Conservation (phyloP, 2,113 vertebrate genomes). For the Thermophis baileyi region DNA sequence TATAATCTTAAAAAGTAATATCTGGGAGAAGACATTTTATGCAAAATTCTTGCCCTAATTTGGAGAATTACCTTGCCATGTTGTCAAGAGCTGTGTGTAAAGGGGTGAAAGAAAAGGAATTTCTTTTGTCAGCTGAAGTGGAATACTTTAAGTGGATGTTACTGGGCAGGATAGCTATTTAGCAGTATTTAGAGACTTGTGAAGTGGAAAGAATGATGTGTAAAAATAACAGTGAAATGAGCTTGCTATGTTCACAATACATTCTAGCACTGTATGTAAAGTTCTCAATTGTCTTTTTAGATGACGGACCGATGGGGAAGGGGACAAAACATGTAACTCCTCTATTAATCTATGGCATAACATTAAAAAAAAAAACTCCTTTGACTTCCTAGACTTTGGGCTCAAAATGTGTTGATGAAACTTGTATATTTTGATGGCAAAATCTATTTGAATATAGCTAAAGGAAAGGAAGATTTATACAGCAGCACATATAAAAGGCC, state of each 20-base stretch:
- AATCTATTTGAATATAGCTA: not conserved
- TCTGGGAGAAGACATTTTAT: not conserved
- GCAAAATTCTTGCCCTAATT: not conserved
- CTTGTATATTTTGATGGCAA: not conserved
- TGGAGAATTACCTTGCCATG: not conserved
- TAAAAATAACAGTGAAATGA: not conserved
- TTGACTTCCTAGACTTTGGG: not conserved
- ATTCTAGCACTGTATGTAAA: not conserved
- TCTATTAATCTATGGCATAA: not conserved
- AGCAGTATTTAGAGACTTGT: not conserved
- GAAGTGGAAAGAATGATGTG: not conserved
- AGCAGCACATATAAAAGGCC: not conserved
- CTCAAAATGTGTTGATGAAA: not conserved
- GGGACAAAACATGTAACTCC: not conserved
- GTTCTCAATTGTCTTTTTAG: not conserved
- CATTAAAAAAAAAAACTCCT: not conserved
- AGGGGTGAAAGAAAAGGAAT: not conserved
- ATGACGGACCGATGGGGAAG: not conserved
- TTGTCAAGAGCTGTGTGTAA: not conserved
- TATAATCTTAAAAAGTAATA: not conserved
- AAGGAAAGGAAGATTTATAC: not conserved
- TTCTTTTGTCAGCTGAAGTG: conserved; percentile 7
- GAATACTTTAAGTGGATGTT: not conserved
- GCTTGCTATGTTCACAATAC: conserved; percentile 10
- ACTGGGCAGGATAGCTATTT: not conserved